A percentile compares a stretch with the other conserved stretches of the same genome.
phyloP scores from a whole-genome alignment of 2,113 vertebrate species.

The Oryzias woworae region DNA sequence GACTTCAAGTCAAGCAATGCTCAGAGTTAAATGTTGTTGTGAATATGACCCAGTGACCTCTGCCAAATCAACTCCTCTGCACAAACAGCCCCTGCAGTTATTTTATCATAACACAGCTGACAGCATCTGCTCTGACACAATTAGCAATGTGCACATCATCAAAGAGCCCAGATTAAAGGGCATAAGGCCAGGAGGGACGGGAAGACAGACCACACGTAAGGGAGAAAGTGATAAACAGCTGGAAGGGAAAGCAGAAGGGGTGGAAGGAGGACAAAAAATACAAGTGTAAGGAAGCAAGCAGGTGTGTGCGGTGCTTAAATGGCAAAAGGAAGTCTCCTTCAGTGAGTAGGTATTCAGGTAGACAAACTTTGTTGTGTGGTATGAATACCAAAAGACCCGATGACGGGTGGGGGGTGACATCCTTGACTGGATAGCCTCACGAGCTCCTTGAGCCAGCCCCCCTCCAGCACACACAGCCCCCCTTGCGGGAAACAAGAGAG shows the following conservation, averaged over 20 bases:
- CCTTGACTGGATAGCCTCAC: background rate
- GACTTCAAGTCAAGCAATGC: slow-evolving; percentile 26
- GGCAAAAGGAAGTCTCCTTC: slow-evolving; percentile 50
- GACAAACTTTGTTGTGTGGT: background rate
- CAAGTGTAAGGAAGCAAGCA: slow-evolving; percentile 1
- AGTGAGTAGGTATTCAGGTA: background rate
- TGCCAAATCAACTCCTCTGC: slow-evolving; percentile 41
- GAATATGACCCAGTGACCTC: slow-evolving; percentile 43
- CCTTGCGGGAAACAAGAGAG: background rate
- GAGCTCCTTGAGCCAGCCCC: background rate
- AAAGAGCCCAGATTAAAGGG: slow-evolving; percentile 10
- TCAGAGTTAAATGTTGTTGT: slow-evolving; percentile 31
- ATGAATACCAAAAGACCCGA: background rate
- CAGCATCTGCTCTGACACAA: slow-evolving; percentile 39
- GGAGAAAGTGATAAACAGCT: slow-evolving; percentile 25
- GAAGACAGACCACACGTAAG: slow-evolving; percentile 25
- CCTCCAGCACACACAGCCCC: slow-evolving; percentile 1
- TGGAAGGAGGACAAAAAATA: slow-evolving; percentile 12
- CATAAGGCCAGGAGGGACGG: slow-evolving; percentile 4
- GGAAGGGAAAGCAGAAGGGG: slow-evolving; percentile 10
- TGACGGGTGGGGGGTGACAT: background rate
- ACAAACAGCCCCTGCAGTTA: slow-evolving; percentile 18
- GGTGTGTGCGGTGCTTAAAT: slow-evolving; percentile 31
- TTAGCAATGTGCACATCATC: slow-evolving; percentile 42
- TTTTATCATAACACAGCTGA: slow-evolving; percentile 36